Base-by-base conservation (phyloP, 1,140 invertebrate genomes). In the Latrodectus geometricus region DNA sequence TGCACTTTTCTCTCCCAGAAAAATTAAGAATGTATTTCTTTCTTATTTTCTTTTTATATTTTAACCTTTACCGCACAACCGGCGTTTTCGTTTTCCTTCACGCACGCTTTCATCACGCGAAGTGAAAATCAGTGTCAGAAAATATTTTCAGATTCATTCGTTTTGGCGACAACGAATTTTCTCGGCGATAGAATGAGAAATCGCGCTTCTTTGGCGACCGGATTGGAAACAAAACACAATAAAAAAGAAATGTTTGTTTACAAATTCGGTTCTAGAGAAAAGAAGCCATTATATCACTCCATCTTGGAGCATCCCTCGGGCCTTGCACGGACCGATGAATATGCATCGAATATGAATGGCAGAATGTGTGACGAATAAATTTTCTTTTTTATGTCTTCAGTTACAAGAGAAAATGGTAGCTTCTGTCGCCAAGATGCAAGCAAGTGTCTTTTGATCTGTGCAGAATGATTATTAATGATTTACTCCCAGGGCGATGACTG, bases 91-190 rank as follows among this genome's bases (percentile, higher is more conserved):
- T 35, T 35, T 68, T 68, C 68, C 7, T 23, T 20, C 20, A 72
- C 72, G 72, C 21, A 52, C 68, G 17, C 54, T 70, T 70, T 69
- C 17, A 8, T 17, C 80, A 83, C 80, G 80, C 80, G 72, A 83
- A 83, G 70, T 21, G 70, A 54, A 65, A 74, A 83, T 83, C 80
- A 83, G 80, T 49, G 80, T 83, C 80, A 83, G 54, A 83, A 65
- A 83, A 74, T 50, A 21, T 52, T 17, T 54, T 49, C 70, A 15
- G n/a, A 35, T 83, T 66, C 80, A 83, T 83, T 83, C 48, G 70
- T 83, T 20, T 21, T 15, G 15, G 79, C 69, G 7, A 21, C 17
- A 11, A 70, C 49, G 20, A 21, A 49, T 52, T 72, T 81, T 48
- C 23, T 81, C 56, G 50, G 49, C 11, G 79, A 11, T 21, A n/a